These are phyloP conservation scores for Conger conger DNA, from an alignment of 2,113 vertebrate genomes.

Conservation along the genomic window DNA sequence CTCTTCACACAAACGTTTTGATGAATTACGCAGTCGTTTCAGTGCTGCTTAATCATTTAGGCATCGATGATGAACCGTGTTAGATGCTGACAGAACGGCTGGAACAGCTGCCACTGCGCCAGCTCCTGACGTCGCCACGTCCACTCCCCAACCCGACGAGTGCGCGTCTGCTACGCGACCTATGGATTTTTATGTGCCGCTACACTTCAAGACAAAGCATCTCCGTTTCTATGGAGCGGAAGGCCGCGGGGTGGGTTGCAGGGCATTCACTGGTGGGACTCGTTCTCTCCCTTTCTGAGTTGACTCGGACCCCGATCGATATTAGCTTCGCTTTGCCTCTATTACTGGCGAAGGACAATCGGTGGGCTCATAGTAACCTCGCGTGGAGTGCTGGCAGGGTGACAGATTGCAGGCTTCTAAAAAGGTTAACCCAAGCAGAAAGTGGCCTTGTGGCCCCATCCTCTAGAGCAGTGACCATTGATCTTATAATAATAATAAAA, in stretches of 20 bases:
- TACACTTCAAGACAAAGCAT: conserved; percentile 5
- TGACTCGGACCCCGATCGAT: neutral
- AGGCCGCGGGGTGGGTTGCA: neutral
- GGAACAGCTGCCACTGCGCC: conserved; percentile 29
- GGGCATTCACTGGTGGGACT: conserved; percentile 11
- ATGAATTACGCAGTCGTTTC: conserved; percentile 50
- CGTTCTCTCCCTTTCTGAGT: neutral
- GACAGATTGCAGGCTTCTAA: conserved; percentile 29
- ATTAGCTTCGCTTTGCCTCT: neutral
- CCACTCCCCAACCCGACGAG: conserved; percentile 22
- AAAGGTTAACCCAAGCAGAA: conserved; percentile 41
- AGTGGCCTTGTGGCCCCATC: conserved; percentile 39
- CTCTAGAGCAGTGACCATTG: conserved; percentile 22
- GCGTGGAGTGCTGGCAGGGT: neutral
- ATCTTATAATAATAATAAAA: conserved; percentile 14
- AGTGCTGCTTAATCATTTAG: conserved; percentile 42
- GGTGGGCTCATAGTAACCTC: neutral
- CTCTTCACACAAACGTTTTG: conserved; percentile 32
- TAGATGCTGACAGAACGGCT: conserved; percentile 36
- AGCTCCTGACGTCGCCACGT: conserved; percentile 3
- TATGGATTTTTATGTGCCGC: neutral
- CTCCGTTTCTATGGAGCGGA: conserved; percentile 15
- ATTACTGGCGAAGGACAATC: conserved; percentile 8
- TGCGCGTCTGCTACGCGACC: conserved; percentile 27
- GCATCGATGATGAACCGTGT: conserved; percentile 38